These are phyloP conservation scores for Onychorhynchus coronatus DNA, from an alignment of 2,113 vertebrate genomes.

Conservation along the genomic window DNA sequence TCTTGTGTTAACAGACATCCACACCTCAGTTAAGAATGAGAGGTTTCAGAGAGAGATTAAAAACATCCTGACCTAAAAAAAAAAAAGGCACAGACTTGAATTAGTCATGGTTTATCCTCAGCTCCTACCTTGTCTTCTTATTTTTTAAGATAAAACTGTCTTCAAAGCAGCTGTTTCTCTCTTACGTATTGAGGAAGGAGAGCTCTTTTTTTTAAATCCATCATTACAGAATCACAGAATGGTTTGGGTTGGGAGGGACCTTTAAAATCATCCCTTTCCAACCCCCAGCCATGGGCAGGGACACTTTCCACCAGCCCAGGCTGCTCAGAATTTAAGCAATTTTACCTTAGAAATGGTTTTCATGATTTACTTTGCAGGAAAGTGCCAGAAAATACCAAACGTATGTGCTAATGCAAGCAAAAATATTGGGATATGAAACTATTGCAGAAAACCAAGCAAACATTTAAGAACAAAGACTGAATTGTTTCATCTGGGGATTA, in stretches of 20 bases:
- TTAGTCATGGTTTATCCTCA: background rate
- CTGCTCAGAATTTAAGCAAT: background rate
- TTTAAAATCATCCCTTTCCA: background rate
- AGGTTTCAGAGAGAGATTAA: background rate
- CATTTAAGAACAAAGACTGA: background rate
- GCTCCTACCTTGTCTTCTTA: background rate
- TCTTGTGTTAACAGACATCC: background rate
- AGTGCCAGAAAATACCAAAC: background rate
- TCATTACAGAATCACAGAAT: background rate
- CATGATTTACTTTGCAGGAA: background rate
- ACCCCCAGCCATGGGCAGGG: background rate
- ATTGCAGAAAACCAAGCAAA: background rate
- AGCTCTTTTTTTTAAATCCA: background rate
- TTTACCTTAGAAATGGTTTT: background rate
- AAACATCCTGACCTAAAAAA: background rate
- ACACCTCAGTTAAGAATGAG: background rate
- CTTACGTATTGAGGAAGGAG: background rate
- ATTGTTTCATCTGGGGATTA: background rate
- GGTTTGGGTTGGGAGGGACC: background rate
- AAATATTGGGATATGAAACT: background rate
- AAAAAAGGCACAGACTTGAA: background rate
- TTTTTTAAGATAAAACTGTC: background rate
- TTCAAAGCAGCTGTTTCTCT: background rate
- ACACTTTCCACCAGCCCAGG: fast-evolving
- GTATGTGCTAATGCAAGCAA: too few species aligned